Evolutionary conservation across 2,113 vertebrate genomes (phyloP), one percentile per base, ranked within the genome.

Genomic region (Nannobrachium achirus): DNA sequence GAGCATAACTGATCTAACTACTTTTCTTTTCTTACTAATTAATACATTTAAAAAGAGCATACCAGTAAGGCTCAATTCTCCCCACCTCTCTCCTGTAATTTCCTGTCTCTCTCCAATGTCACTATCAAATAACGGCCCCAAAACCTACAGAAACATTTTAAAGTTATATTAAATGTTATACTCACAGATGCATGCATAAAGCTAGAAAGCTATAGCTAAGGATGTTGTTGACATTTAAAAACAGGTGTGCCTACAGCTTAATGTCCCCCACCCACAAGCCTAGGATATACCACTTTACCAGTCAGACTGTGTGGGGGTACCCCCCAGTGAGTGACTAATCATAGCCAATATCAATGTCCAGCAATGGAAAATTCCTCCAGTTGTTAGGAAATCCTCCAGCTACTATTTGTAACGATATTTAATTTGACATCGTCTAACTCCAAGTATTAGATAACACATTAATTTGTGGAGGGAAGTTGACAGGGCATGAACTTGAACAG

Each of bases 341-440:
- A 42, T 42, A 15, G 67, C 51, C 60, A 49, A 25, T 6, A 48
- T 74, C 66, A 63, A 69, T 38, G 42, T 10, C 51, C 66, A 56
- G 73, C 50, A 1, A 60, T 56, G 75, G 80, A 86, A 86, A 82
- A 73, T 48, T 39, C 59, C n/a, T 65, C 67, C 69, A 44, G 42
- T 76, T 64, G 76, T 76, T 76, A 73, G 18, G 9, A 71, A 18
- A 76, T 66, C 15, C 39, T 58, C 66, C 39, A 8, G 33, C 6
- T 0, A 50, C 63, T 85, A 83, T 71, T 79, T 69, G 73, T 81
- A 79, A 71, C 39, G 0, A 0, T 7, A 53, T 68, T 14, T 66
- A 20, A 42, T 64, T 72, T 76, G 16, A 33, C 25, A 73, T 49
- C 38, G 8, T 64, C 48, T 41, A 14, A 6, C 1, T 33, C 25